Base-by-base conservation (phyloP, 2,888 invertebrate species). In the Lepidocyrtoides sp. region DNA sequence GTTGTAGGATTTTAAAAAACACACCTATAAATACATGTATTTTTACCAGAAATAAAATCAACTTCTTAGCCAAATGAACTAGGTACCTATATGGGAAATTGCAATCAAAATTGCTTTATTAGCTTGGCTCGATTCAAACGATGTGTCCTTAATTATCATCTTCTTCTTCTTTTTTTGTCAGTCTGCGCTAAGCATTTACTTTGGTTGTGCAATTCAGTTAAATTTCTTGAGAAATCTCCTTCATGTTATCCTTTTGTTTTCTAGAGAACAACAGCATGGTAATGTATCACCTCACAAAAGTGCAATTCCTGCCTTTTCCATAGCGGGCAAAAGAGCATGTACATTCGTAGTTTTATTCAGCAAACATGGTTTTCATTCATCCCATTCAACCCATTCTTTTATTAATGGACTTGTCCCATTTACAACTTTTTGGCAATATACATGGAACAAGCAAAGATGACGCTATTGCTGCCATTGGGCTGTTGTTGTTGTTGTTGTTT, bases 371-470 rank as follows among this genome's bases (percentile, higher is more conserved):
- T 60, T 63, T 44, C 60, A 63, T 82, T 82, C 82, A 82, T 82
- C 44, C 82, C 48, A 48, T 75, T 75, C 75, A 75, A 72, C 20
- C 20, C n/a, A 44, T 75, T 48, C 48, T 75, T 75, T 75, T 75
- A 75, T 75, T 75, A 75, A 82, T 82, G 82, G 82, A 63, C 82
- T 81, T 81, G 81, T 81, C 81, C 81, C 81, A 81, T 81, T 81
- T 81, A 72, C 60, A 81, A 41, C 41, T 81, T 72, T 72, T 72
- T 81, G 44, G 20, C 32, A 32, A 66, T 32, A 32, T 2, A 5
- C 17, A 69, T 69, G 72, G 72, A 44, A 72, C 41, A 72, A 72
- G 44, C 41, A 4, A 41, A 41, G 17, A 72, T 44, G 41, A 72
- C 41, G 41, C 32, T 32, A 8, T 7, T 32, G 66, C 32, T 66